Evolutionary conservation across 2,797 vertebrate genomes (phyloP).

Genomic region (Microchirus variegatus): DNA sequence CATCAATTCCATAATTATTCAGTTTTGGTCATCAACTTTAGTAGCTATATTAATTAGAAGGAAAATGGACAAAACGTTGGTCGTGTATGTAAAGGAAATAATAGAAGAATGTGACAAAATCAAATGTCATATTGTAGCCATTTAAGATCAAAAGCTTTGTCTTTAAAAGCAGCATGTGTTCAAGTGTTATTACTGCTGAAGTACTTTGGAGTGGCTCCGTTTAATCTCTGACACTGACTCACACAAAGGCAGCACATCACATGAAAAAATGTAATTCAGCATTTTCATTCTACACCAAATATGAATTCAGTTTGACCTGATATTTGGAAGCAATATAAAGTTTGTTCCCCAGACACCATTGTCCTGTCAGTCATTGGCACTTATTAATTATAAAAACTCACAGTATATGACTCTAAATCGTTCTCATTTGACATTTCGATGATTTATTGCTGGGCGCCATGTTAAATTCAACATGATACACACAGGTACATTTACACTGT

Average conservation of each 20-base stretch:
- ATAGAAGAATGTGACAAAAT: neutral
- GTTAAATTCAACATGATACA: too few relatives aligned
- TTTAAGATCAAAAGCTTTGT: slow-evolving; percentile 12
- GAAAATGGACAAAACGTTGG: too few relatives aligned
- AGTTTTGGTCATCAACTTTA: too few relatives aligned
- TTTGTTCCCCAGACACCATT: slow-evolving; percentile 18
- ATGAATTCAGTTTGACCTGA: neutral
- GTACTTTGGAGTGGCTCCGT: slow-evolving; percentile 13
- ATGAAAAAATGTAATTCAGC: slow-evolving; percentile 2
- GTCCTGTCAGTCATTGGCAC: slow-evolving; percentile 24
- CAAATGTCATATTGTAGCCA: neutral
- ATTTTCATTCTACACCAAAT: neutral
- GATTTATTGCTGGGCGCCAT: too few relatives aligned
- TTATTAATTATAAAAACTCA: too few relatives aligned
- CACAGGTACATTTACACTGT: too few relatives aligned
- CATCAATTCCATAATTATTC: too few relatives aligned
- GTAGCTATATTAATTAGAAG: too few relatives aligned
- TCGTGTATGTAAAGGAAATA: too few relatives aligned
- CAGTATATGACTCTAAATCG: too few relatives aligned
- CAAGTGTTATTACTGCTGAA: slow-evolving; percentile 2
- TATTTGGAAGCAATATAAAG: slow-evolving; percentile 7
- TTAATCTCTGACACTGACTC: slow-evolving; percentile 18
- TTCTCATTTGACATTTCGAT: slow-evolving; percentile 1
- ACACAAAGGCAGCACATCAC: slow-evolving; percentile 1
- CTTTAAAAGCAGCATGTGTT: slow-evolving; percentile 6